These are phyloP conservation scores for Ecdyonurus torrentis DNA, from an alignment of 2,888 invertebrate species.

Conservation along the genomic window DNA sequence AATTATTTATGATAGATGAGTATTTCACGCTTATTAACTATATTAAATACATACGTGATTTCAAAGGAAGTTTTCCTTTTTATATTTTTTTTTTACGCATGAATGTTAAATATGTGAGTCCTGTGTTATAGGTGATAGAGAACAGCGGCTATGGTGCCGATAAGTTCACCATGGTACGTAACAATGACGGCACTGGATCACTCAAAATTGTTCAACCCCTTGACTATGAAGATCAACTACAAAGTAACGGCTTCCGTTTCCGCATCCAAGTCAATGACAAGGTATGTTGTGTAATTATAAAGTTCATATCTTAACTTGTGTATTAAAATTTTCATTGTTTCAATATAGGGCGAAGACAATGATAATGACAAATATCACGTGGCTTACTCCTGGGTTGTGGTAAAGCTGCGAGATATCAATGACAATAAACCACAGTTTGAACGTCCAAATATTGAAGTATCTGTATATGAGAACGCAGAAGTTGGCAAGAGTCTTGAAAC, in stretches of 20 bases:
- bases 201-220: constrained; percentile 88
- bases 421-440: constrained; percentile 95
- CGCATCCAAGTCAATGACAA: constrained; percentile 89
- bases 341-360: constrained; percentile 61
- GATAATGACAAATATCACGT: constrained; percentile 96
- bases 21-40: too few relatives aligned
- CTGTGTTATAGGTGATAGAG: constrained; percentile 53
- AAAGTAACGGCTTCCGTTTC: constrained; percentile 89
- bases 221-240: constrained; percentile 87
- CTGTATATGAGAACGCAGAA: constrained; percentile 81
- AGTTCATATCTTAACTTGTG: constrained; percentile 7
- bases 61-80: too few relatives aligned
- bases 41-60: too few relatives aligned
- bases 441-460: constrained; percentile 80
- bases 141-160: constrained; percentile 91
- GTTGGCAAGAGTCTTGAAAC: constrained; percentile 81
- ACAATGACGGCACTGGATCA: constrained; percentile 89
- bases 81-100: background rate
- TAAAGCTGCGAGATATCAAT: constrained; percentile 85
- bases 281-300: too few relatives aligned
- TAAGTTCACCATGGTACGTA: constrained; percentile 92
- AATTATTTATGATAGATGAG: too few relatives aligned
- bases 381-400: constrained; percentile 89
- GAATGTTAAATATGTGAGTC: constrained; percentile 2
- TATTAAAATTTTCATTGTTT: too few relatives aligned